Base-by-base conservation (phyloP, 92 coral and sea anemone genomes). In the Palythoa grandis region DNA sequence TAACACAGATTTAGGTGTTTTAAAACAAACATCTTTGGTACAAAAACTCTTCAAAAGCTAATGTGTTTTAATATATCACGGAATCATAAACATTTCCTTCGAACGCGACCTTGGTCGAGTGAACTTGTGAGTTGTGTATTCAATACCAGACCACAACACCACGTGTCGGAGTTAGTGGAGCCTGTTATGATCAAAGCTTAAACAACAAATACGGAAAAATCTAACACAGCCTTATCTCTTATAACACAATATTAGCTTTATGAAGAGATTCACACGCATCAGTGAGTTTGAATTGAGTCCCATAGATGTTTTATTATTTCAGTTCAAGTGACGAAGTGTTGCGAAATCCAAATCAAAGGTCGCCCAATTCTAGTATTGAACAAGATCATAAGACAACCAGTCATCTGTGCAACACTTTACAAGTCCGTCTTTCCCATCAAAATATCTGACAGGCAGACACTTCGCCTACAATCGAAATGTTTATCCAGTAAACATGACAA, bases 271-370 rank as follows among this genome's bases (percentile, higher is more conserved):
- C 39, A 39, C 74, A 80, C 74, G 47, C 66, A 70, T n/a, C 69
- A 66, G 60, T 48, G 65, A 66, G 48, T 66, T 80, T 80, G 74
- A 80, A 80, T 66, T 50, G 52, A 66, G 13, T 76, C 67, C 6
- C 82, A 35, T 25, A 69, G 60, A 74, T 52, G 60, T 63, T 40
- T 61, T 80, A 68, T 65, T 67, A 66, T 78, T 61, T 78, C 35
- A 29, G 60, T 67, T 80, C 56, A 80, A 80, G 85, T 80, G 74
- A 66, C 66, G 74, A 80, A 80, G 85, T 80, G 74, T 80, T 80
- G 74, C 85, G 63, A 80, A 66, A 80, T 48, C 74, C 82, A 5
- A 67, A 23, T 67, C 61, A 67, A 70, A 65, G 43, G 54, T 65
- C 61, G 60, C 57, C 19, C 37, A 39, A 63, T 79, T 79, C 38